phyloP scores from a whole-genome alignment of 64 coral and sea anemone genomes.

The Stichodactyla helianthus region DNA sequence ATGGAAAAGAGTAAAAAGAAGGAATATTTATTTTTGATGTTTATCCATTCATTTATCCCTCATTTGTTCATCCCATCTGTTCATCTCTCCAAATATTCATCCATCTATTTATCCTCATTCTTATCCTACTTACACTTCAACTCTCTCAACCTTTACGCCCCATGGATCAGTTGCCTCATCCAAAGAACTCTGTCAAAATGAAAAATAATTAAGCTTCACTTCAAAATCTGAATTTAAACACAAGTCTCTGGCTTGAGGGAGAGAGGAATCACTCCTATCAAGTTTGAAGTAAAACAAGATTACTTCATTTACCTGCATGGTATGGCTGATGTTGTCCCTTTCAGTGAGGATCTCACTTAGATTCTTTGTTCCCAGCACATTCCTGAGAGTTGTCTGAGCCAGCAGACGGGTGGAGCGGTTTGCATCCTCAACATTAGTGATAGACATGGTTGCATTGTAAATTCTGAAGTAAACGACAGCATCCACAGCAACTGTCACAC shows the following conservation, averaged over 20 bases:
- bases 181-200: constrained; percentile 38
- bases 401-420: constrained; percentile 58
- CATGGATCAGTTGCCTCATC: constrained; percentile 86
- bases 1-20: background rate
- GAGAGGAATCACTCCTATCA: background rate
- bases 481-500: constrained; percentile 61
- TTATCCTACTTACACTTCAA: constrained; percentile 85
- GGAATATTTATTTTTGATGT: no score
- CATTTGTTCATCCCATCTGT: no score
- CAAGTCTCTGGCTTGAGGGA: background rate
- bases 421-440: constrained; percentile 28
- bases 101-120: no score
- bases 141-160: constrained; percentile 83
- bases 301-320: constrained; percentile 48
- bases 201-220: background rate
- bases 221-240: background rate
- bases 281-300: background rate
- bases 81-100: no score
- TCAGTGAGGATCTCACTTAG: constrained; percentile 70
- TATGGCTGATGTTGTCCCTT: constrained; percentile 60
- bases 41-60: no score
- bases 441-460: constrained; percentile 48
- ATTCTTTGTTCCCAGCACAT: constrained; percentile 59
- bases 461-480: constrained; percentile 52
- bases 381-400: constrained; percentile 64